Evolutionary conservation across 2,113 vertebrate species (phyloP).

Genomic region (Antechinus flavipes): DNA sequence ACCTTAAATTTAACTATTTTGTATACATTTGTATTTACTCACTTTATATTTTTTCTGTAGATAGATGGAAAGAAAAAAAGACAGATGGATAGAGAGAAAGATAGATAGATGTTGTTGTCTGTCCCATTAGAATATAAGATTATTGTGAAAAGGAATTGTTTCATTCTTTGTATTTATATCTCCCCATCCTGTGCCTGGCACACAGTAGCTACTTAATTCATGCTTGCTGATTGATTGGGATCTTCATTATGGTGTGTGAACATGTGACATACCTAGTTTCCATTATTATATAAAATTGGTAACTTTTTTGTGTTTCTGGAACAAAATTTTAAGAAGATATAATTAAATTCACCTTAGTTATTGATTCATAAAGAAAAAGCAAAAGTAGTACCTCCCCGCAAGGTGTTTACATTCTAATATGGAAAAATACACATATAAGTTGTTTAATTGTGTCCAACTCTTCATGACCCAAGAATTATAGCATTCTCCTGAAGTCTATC

Average conservation of each 20-base stretch:
- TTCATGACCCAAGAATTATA: too few relatives aligned
- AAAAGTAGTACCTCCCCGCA: not conserved
- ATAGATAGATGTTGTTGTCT: not conserved
- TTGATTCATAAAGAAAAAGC: not conserved
- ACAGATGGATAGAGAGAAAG: too few relatives aligned
- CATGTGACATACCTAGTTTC: not conserved
- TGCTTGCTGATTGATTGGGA: not conserved
- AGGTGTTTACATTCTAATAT: not conserved
- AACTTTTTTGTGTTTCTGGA: not conserved
- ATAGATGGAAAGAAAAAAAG: too few relatives aligned
- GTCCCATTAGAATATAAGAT: not conserved
- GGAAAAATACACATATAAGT: not conserved
- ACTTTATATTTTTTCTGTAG: not conserved
- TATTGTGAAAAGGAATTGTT: not conserved
- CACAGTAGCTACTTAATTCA: not conserved
- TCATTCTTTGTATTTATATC: not conserved
- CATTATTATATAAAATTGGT: not conserved
- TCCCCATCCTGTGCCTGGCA: not conserved
- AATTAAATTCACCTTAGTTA: not conserved
- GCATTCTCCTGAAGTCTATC: not conserved
- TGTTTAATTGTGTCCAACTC: too few relatives aligned
- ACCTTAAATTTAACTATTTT: not conserved
- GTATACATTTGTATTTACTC: not conserved
- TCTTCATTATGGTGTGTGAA: not conserved
- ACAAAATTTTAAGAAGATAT: not conserved